Evolutionary conservation across 2,113 vertebrate species (phyloP).

Genomic region (Hemibates koningsi): DNA sequence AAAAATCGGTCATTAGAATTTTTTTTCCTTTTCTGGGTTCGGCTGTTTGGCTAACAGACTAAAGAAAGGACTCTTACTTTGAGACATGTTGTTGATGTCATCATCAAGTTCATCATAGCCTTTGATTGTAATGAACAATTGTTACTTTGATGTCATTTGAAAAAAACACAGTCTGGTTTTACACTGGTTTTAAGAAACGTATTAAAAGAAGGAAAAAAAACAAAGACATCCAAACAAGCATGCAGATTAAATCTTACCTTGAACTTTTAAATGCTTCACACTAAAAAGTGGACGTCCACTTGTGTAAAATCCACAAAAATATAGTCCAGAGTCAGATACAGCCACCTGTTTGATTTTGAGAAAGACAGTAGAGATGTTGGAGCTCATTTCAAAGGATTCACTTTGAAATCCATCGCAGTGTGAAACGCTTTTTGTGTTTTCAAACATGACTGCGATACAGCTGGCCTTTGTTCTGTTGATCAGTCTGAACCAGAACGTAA

Average conservation of each 20-base stretch:
- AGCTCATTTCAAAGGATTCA: background rate
- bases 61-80: background rate
- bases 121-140: fast-evolving
- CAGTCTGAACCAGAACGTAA: background rate
- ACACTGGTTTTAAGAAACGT: fast-evolving
- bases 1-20: fast-evolving
- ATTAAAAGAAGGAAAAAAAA: fast-evolving
- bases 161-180: fast-evolving
- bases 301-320: background rate
- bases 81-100: background rate
- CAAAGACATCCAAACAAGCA: background rate
- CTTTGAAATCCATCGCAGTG: background rate
- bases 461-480: background rate
- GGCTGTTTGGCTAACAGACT: background rate
- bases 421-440: fast-evolving
- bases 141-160: background rate
- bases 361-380: background rate
- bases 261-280: background rate
- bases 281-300: background rate
- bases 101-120: background rate
- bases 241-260: fast-evolving
- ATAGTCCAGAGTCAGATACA: background rate
- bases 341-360: background rate
- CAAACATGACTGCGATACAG: background rate
- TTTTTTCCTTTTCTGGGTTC: fast-evolving